Evolutionary conservation across 2,888 invertebrate genomes (phyloP), one percentile per base, ranked within the genome.

Genomic region (Ichneumoninae sp.): DNA sequence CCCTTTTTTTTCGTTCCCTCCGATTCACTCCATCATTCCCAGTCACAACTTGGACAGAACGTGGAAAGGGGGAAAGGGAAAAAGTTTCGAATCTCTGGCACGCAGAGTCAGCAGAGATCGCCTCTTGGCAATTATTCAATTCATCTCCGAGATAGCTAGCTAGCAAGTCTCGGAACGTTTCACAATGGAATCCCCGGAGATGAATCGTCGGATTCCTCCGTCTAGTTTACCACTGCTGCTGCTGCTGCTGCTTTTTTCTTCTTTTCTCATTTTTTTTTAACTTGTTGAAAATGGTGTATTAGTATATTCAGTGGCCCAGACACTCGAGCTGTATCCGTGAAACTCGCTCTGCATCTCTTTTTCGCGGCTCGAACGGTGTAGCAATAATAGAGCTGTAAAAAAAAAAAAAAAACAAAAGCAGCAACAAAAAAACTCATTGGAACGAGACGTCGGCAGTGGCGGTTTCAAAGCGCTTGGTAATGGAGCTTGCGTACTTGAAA

Each of bases 391-490:
- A 88, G 88, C 83, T 86, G 87, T 85, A 86, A 90, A 79, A 77
- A 82, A 65, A 57, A 10, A 57, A n/a, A n/a, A 40, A 7, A 36
- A 36, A 36, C 7, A 36, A 36, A 36, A 36, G 36, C 40, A 40
- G 3, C 40, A 10, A 10, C 8, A 40, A 40, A 40, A 40, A 40
- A 40, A 40, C 80, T 86, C 88, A 87, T 89, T 74, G 86, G 57
- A 74, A 62, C 71, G 87, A 87, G 44, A 60, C 66, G 54, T 82
- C 78, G 75, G 85, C 85, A 76, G 88, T 76, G 85, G 81, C 84
- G 87, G 57, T 89, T 87, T 92, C 90, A 92, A 93, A 92, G 92
- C 89, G 89, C 74, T 62, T 82, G 91, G 91, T 92, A 92, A 93
- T 93, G 92, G 90, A 89, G 91, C 92, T 90, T 91, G 90, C 90